phyloP scores from a whole-genome alignment of 2,113 vertebrate genomes.

The Apodemus sylvaticus region DNA sequence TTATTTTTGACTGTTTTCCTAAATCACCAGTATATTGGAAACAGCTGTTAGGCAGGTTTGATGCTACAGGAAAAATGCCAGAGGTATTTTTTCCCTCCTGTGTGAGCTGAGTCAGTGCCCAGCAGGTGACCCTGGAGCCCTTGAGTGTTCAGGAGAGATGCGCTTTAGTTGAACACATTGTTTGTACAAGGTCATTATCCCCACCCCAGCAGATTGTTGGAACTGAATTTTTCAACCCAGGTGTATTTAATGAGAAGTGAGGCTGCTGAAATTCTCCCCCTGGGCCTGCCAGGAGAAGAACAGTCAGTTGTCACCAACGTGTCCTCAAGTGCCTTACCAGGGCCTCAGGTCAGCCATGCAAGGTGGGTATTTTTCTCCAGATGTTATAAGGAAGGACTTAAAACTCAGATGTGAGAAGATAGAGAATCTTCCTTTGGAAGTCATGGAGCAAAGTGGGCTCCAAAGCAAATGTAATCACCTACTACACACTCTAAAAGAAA shows the following conservation, averaged over 20 bases:
- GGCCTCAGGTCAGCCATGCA: background rate
- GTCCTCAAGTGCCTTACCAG: background rate
- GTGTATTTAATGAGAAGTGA: conserved; percentile 4
- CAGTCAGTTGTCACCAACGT: background rate
- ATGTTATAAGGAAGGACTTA: conserved; percentile 20
- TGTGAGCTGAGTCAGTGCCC: background rate
- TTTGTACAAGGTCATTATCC: conserved; percentile 22
- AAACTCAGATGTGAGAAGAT: background rate
- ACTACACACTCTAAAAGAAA: background rate
- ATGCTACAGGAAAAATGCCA: conserved; percentile 58
- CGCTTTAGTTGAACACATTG: background rate
- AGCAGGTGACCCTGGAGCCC: conserved; percentile 29
- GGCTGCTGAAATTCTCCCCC: background rate
- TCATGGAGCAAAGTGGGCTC: background rate
- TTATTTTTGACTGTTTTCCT: conserved; percentile 84
- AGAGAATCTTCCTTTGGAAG: background rate
- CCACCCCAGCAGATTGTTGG: background rate
- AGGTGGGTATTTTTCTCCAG: background rate
- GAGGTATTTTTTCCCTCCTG: conserved; percentile 48
- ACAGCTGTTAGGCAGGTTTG: conserved; percentile 76
- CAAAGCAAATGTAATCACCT: background rate
- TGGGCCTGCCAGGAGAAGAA: background rate
- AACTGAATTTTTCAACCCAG: conserved; percentile 27
- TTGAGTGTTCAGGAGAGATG: background rate
- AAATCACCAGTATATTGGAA: conserved; percentile 85